Evolutionary conservation across 64 coral and sea anemone genomes (phyloP), one percentile per base, ranked within the genome.

Genomic region (Actinia equina): DNA sequence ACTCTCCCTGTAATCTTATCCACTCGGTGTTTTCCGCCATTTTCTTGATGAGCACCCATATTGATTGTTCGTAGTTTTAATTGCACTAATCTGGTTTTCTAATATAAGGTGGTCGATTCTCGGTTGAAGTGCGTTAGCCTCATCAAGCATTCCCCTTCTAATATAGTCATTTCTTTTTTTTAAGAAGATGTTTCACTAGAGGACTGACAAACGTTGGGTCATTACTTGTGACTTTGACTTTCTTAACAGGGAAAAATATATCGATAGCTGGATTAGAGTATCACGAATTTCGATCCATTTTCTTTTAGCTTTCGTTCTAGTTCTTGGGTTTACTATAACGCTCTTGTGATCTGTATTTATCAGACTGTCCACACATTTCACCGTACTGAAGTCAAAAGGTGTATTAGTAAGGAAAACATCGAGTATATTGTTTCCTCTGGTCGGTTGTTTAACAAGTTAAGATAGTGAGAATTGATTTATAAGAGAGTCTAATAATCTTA

Each of bases 41-140:
- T 89, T 64, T 53, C 62, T 89, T 18, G 64, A 44, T 49, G 77
- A 89, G 58, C 62, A 64, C 63, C 77, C 76, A 89, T 89, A 51
- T 61, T 62, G 58, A n/a, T 89, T 49, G 49, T 89, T 89, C 63
- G 43, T 89, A 65, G 52, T 89, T 65, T 53, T 63, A 43, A 89
- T 51, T 70, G 43, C 88, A 89, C 54, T 69, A 43, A 89, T 83
- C 82, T 89, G 80, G 69, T 89, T 89, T 65, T 53, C 25, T 37
- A 44, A 65, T 71, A 89, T 89, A 64, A 89, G 88, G 17, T 89
- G 49, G 52, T 89, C 81, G 51, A 89, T 89, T 89, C 78, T 89
- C 30, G 59, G 77, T 82, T 88, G 71, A 78, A 88, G 44, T 27
- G 86, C 19, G 80, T 88, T 2, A 80, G 86, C 86, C 52, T 89